Percentiles rank a stretch among this genome's conserved stretches.
phyloP scores from a whole-genome alignment of 2,888 invertebrate species.

The Troilus luridus region DNA sequence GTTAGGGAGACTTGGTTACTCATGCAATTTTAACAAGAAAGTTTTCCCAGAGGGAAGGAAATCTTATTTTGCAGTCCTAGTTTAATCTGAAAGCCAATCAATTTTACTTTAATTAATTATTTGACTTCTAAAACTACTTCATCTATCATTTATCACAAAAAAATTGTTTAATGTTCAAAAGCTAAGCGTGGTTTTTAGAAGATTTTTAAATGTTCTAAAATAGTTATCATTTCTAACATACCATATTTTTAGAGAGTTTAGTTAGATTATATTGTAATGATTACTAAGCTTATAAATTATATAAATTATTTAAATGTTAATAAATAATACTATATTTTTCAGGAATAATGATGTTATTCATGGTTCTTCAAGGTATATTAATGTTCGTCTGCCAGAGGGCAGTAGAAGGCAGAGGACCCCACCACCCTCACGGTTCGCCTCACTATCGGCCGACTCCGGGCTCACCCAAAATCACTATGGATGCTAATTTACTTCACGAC shows the following conservation, averaged over 20 bases:
- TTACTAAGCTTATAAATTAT: not conserved
- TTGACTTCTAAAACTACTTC: too few relatives aligned
- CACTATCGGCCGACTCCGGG: constrained; percentile 76
- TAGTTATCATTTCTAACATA: too few relatives aligned
- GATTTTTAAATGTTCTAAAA: too few relatives aligned
- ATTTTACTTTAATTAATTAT: too few relatives aligned
- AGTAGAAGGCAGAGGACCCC: constrained; percentile 72
- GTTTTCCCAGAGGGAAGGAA: too few relatives aligned
- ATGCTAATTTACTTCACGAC: constrained; percentile 82
- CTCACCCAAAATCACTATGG: constrained; percentile 77
- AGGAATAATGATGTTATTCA: constrained; percentile 3
- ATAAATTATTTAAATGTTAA: not conserved
- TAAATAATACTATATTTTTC: not conserved
- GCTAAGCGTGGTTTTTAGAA: too few relatives aligned
- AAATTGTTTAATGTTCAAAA: too few relatives aligned
- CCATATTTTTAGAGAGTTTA: not conserved
- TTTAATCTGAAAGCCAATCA: too few relatives aligned
- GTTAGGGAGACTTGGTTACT: too few relatives aligned
- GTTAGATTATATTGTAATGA: not conserved
- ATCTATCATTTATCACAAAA: too few relatives aligned
- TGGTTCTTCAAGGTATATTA: constrained; percentile 19
- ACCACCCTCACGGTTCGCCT: constrained; percentile 78
- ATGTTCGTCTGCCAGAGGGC: constrained; percentile 47
- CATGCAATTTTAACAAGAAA: too few relatives aligned
- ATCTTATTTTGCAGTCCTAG: too few relatives aligned